phyloP scores from a whole-genome alignment of 2,888 invertebrate species.

The Salpingus planirostris region DNA sequence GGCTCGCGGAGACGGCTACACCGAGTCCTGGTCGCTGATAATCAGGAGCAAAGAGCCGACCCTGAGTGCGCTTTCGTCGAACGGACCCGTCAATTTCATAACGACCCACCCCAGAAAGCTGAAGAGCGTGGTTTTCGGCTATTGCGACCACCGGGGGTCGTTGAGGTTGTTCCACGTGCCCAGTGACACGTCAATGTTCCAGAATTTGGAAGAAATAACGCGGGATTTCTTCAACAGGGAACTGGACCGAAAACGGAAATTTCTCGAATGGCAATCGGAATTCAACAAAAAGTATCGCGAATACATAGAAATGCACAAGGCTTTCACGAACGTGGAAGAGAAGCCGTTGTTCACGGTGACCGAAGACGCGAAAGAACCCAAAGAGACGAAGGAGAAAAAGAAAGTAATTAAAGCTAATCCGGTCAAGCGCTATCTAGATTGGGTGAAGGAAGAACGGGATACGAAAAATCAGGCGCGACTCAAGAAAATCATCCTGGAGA shows the following conservation, averaged over 20 bases:
- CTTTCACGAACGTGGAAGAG: conserved; percentile 32
- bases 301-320: conserved; percentile 43
- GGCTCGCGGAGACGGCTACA: conserved; percentile 60
- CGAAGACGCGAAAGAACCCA: too few relatives aligned
- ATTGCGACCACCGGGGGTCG: conserved; percentile 60
- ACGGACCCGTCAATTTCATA: conserved; percentile 21
- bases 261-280: conserved; percentile 52
- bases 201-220: conserved; percentile 29
- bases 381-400: conserved; percentile 13
- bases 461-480: conserved; percentile 57
- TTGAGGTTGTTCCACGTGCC: too few relatives aligned
- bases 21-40: conserved; percentile 76
- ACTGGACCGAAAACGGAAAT: conserved; percentile 44
- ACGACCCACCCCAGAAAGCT: conserved; percentile 27
- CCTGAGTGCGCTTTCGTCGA: conserved; percentile 18
- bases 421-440: conserved; percentile 22
- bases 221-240: conserved; percentile 47
- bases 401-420: conserved; percentile 10
- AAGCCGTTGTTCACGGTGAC: neutral
- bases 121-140: conserved; percentile 53
- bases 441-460: conserved; percentile 50
- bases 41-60: conserved; percentile 50
- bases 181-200: too few relatives aligned
- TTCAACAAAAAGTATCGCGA: conserved; percentile 45
- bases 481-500: conserved; percentile 52